Evolutionary conservation across 2,797 vertebrate species (phyloP), one percentile per base, ranked within the genome.

Genomic region (Vultur gryphus): DNA sequence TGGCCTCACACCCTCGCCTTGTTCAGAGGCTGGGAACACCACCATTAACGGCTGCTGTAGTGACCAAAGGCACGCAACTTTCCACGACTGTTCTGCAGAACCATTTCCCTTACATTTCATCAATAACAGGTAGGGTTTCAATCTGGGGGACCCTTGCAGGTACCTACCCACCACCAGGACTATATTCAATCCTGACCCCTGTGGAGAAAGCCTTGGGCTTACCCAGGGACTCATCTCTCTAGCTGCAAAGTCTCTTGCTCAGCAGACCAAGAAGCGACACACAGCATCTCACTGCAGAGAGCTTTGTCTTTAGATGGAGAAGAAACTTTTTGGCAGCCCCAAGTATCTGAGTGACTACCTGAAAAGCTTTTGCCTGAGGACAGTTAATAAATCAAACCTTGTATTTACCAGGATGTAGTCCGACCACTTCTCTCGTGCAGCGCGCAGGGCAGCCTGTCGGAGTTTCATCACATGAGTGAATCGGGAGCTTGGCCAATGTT

Each of bases 381-480:
- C 17, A 87, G 76, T 65, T 39, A 81, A 91, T 41, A 58, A 95
- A 89, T 43, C 28, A 92, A 92, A 79, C 31, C 5, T 67, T 5
- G 21, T 59, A 81, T 97, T 98, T 97, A 99, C 99, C 98, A 99
- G 98, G 85, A 99, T 98, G 94, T 99, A 99, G 97, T 99, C 99
- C 33, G 99, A 99, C 99, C 99, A 99, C 94, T 98, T 98, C 73
- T 99, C 99, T 84, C 98, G 98, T 16, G 99, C 99, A 10, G 99
- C 97, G 26, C 98, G 98, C 96, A 99, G 98, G 9, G 99, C 99
- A 11, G 99, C 99, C 97, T 99, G 99, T 8, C 99, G 98, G 46
- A 99, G 98, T 93, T 99, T 99, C 99, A 99, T 99, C 94, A 99
- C 98, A 2, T 99, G 99, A 65, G 98, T 98, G 97, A 99, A 99